These are phyloP conservation scores for Sebastes oblongus DNA, from an alignment of 2,797 vertebrate species.

Conservation along the genomic window DNA sequence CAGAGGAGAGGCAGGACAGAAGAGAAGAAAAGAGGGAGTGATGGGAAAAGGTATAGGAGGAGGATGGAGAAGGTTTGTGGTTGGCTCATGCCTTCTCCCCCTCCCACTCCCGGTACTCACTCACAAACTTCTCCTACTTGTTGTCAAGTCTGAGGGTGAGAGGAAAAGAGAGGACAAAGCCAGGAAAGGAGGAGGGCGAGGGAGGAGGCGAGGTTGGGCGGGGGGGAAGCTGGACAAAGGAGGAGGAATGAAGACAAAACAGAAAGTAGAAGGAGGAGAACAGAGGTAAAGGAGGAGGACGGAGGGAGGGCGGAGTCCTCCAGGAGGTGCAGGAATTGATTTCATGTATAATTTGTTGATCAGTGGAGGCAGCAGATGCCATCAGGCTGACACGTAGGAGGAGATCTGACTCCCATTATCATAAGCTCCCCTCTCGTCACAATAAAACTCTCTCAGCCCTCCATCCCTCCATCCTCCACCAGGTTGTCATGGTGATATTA, in stretches of 20 bases:
- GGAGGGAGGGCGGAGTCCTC: slow-evolving; percentile 76
- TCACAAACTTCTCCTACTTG: slow-evolving; percentile 64
- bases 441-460: not conserved
- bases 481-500: not conserved
- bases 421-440: slow-evolving; percentile 82
- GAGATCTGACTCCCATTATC: slow-evolving; percentile 85
- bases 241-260: slow-evolving; percentile 11
- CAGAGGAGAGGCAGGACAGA: slow-evolving; percentile 82
- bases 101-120: slow-evolving; percentile 60
- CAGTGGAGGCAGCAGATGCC: slow-evolving; percentile 87
- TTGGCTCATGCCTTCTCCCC: not conserved
- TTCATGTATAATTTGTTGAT: slow-evolving; percentile 94
- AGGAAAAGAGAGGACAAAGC: slow-evolving; percentile 47
- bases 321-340: slow-evolving; percentile 89
- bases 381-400: slow-evolving; percentile 82
- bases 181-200: slow-evolving; percentile 6
- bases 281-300: slow-evolving; percentile 7
- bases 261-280: slow-evolving; percentile 62
- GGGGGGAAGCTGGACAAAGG: not conserved
- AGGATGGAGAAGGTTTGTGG: not conserved
- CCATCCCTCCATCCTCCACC: not conserved
- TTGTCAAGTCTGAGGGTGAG: slow-evolving; percentile 63
- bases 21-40: not conserved
- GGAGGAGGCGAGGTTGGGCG: not conserved
- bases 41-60: not conserved